Conservation (phyloP, 2,888 invertebrate species). For the Axea sp. region DNA sequence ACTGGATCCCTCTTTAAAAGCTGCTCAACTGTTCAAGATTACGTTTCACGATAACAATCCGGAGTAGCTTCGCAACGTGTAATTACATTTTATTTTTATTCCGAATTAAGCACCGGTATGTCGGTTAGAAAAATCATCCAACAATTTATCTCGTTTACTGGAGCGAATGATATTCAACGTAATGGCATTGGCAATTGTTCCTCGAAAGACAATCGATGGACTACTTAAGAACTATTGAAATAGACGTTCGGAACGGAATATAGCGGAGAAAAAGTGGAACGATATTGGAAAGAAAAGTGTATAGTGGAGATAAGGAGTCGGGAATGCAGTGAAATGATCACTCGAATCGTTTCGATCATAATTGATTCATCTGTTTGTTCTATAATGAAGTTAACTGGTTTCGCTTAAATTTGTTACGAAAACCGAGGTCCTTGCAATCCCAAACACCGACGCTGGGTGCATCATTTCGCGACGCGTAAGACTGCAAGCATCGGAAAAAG, state of each 20-base stretch:
- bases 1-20: too few species aligned
- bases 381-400: too few species aligned
- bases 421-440: conserved; percentile 26
- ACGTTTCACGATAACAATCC: too few species aligned
- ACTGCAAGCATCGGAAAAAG: conserved; percentile 16
- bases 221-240: conserved; percentile 14
- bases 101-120: neutral
- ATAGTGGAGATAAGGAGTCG: neutral
- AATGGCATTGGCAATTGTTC: conserved; percentile 8
- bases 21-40: too few species aligned
- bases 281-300: neutral
- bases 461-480: conserved; percentile 18
- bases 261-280: conserved; percentile 1
- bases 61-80: neutral
- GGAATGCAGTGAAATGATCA: neutral
- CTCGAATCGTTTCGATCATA: conserved; percentile 12
- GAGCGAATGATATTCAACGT: conserved; percentile 5
- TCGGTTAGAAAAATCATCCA: neutral
- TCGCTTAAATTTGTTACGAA: too few species aligned
- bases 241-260: conserved; percentile 4
- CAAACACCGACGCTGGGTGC: conserved; percentile 12
- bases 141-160: conserved; percentile 11
- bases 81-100: conserved; percentile 4
- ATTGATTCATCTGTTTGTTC: too few species aligned
- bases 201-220: conserved; percentile 2